Percentiles rank a stretch among this genome's conserved stretches.
Evolutionary conservation across 2,113 vertebrate species (phyloP).

Genomic region (Calidris pugnax): DNA sequence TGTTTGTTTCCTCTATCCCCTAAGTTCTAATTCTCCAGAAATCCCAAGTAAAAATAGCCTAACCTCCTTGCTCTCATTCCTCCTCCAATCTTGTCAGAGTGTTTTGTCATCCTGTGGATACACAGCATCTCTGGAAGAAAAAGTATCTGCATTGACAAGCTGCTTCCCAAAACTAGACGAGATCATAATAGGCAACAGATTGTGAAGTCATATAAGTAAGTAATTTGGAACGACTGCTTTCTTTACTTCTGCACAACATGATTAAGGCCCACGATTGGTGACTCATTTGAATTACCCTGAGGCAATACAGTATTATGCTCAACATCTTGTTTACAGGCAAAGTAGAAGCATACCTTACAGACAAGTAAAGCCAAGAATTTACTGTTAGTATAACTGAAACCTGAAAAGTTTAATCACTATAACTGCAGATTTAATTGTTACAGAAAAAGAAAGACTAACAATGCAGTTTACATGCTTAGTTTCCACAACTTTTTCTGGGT

Average conservation of each 20-base stretch:
- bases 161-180: neutral
- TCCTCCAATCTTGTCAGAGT: neutral
- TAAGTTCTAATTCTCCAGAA: neutral
- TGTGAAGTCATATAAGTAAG: neutral
- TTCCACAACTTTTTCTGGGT: neutral
- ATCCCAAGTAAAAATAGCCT: neutral
- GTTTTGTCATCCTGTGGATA: neutral
- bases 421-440: neutral
- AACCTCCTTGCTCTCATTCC: neutral
- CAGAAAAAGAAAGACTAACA: neutral
- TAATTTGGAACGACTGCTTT: neutral
- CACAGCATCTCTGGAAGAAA: neutral
- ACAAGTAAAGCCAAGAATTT: neutral
- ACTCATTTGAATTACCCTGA: conserved; percentile 18
- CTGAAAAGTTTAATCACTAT: neutral
- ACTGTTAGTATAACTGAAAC: neutral
- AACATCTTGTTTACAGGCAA: neutral
- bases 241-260: neutral
- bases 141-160: neutral
- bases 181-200: conserved; percentile 7
- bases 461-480: neutral
- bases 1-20: neutral
- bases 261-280: neutral
- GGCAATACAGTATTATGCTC: neutral
- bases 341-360: neutral